Evolutionary conservation across 2,113 vertebrate species (phyloP).

Genomic region (Phrynosoma blainvillii): DNA sequence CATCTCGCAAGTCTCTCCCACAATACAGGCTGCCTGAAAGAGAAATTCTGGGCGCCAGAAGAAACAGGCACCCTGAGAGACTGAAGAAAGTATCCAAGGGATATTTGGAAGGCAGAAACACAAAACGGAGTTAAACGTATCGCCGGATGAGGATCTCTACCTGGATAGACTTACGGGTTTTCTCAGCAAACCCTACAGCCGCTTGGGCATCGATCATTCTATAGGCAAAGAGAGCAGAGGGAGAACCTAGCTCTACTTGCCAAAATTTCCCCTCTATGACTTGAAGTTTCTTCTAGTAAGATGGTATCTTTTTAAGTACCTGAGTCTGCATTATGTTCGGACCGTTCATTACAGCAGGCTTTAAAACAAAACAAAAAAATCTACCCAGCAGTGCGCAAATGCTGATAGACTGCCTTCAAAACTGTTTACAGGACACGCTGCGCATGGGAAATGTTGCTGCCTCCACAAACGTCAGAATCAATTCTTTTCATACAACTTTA

Average conservation of each 20-base stretch:
- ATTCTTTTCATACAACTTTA: constrained; percentile 31
- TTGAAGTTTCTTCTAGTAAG: not conserved
- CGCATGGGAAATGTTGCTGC: not conserved
- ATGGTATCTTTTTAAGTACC: not conserved
- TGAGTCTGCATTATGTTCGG: not conserved
- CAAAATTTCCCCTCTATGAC: not conserved
- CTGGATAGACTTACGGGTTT: not conserved
- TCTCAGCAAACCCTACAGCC: not conserved
- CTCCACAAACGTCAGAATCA: constrained; percentile 13
- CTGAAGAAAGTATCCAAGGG: too few species aligned
- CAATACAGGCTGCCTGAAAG: too few species aligned
- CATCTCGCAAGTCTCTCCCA: too few species aligned
- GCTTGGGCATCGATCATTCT: not conserved
- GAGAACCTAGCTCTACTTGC: not conserved
- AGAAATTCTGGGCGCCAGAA: not conserved
- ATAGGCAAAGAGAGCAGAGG: not conserved
- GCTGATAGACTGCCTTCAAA: constrained; percentile 9
- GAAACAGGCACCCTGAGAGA: not conserved
- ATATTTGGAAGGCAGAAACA: too few species aligned
- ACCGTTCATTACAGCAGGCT: not conserved
- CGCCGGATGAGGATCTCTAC: not conserved
- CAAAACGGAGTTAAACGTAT: not conserved
- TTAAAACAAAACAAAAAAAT: not conserved
- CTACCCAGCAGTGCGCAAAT: not conserved
- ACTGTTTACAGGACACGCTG: constrained; percentile 13